Evolutionary conservation across 1,140 invertebrate species (phyloP).

Genomic region (Zaprionus ghesquierei): DNA sequence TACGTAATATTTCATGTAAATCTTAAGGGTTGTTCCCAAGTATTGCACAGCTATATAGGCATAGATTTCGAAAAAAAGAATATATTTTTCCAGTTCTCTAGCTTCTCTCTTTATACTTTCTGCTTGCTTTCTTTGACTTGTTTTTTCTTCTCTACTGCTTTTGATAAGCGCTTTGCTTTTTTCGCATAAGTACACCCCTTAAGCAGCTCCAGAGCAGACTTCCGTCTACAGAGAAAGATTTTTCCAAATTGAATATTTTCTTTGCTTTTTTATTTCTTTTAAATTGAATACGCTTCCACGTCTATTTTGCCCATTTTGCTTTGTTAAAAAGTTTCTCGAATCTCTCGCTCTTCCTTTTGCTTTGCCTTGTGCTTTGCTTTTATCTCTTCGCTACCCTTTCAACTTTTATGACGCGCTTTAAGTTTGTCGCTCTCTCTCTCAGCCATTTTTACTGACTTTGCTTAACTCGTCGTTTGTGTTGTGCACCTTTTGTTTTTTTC

Average conservation of each 20-base stretch:
- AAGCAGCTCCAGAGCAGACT: background rate
- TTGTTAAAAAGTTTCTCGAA: background rate
- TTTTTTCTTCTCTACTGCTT: no score
- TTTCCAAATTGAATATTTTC: background rate
- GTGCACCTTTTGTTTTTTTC: background rate
- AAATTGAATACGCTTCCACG: background rate
- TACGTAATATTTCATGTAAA: background rate
- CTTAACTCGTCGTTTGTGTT: background rate
- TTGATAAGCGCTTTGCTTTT: background rate
- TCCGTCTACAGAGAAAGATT: background rate
- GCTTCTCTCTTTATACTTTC: no score
- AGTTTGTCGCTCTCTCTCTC: conserved; percentile 18
- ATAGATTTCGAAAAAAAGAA: no score
- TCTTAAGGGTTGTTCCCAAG: no score
- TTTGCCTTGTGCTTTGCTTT: background rate
- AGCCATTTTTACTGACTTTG: conserved; percentile 21
- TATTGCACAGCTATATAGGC: no score
- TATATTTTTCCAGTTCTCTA: no score
- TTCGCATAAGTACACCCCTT: background rate
- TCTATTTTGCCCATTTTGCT: background rate
- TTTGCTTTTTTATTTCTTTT: background rate
- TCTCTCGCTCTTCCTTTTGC: background rate
- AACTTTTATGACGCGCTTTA: conserved; percentile 1
- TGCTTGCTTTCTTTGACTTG: no score
- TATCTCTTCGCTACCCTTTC: background rate